Base-by-base conservation (phyloP, 23 tunicate genomes). In the Ciona savignyi region DNA sequence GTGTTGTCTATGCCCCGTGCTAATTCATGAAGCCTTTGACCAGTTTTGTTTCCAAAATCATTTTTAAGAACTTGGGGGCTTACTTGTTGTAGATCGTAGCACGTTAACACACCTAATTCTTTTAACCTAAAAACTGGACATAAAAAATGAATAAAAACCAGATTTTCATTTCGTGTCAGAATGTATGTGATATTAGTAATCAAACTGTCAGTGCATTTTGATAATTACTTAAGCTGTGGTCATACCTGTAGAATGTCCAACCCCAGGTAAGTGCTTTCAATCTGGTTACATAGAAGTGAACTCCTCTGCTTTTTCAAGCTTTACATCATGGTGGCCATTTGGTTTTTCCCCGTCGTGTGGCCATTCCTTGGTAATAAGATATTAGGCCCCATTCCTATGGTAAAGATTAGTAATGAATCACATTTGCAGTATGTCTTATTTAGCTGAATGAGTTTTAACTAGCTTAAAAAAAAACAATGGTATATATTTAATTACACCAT, bases 331-430 rank as follows among this genome's bases (percentile, higher is more conserved):
- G 62, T 84, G 90, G 1, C 91, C 91, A 67, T 91, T 82, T 29
- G 97, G 97, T 80, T 91, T 91, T 91, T 20, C 83, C 97, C 28
- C 30, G 34, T 27, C 79, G 51, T 19, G 97, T 91, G 22, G 97
- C 97, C 97, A 91, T 80, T 60, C 87, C 87, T 80, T 30, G 97
- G 91, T 29, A 91, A 19, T 25, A 77, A 73, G 29, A 91, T 91
- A 71, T 85, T 91, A 3, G 97, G 97, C n/a, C 86, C 97, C 34
- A 91, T 81, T 20, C 97, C 97, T 91, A 60, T 28, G 4, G 61
- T 73, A 19, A 20, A 60, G 30, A 22, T 9, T 61, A n/a, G n/a
- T n/a, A n/a, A n/a, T n/a, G n/a, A n/a, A n/a, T n/a, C n/a, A n/a
- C n/a, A n/a, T n/a, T n/a, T n/a, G n/a, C n/a, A n/a, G n/a, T n/a